Base-by-base conservation (phyloP, 2,113 vertebrate species). In the Notothenia rossii region DNA sequence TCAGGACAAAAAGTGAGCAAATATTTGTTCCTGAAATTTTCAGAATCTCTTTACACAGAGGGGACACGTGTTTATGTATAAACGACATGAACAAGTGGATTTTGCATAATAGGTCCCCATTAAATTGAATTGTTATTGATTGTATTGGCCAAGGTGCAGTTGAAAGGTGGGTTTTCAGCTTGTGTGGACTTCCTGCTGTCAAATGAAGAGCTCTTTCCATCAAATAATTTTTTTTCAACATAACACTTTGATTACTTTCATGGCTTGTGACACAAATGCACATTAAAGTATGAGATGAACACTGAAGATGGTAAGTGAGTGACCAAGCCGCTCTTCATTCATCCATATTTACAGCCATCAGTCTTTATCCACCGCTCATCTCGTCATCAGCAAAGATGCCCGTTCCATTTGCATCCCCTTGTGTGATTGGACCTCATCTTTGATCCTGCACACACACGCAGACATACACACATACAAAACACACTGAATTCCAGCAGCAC, bases 391-490 rank as follows among this genome's bases (percentile, higher is more conserved):
- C 45, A 49, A 45, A 72, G 66, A 91, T 72, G 51, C 66, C 81
- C 77, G 14, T 71, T 71, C 79, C 72, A 75, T 92, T 90, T 91
- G 68, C 83, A 86, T 86, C 77, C 70, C 53, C 40, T 66, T 8
- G 29, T 60, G 50, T 67, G 81, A 91, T 82, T 88, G 70, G 5
- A 86, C 82, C 76, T 71, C 81, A 83, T 88, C 72, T 71, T 50
- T 89, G 82, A 87, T 78, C 72, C 55, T 56, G 14, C 70, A 74
- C 51, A 80, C 14, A 46, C 65, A 81, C 36, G 36, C 33, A 69
- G 45, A 59, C n/a, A 67, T 11, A 73, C 51, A 73, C 36, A 59
- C 20, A 7, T 17, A 61, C 9, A 51, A 70, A 68, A 70, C 59
- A 63, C 63, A 43, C 76, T 82, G 82, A 85, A 89, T 82, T 84